Conservation (phyloP, 2,113 vertebrate species). For the Rattus rattus region DNA sequence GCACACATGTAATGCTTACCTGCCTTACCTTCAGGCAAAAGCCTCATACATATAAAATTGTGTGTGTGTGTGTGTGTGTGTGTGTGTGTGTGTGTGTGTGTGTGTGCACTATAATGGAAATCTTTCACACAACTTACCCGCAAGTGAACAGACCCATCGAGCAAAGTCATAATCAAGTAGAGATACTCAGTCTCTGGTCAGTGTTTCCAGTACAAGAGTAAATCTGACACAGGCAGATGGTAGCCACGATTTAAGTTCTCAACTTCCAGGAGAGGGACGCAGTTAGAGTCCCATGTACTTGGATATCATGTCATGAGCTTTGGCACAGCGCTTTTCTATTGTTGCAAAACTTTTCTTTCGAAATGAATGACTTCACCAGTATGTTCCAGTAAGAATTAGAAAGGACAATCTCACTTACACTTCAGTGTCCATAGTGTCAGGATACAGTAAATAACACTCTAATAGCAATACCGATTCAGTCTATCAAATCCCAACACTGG, state of each 20-base stretch:
- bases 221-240: slow-evolving; percentile 70
- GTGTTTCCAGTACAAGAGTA: slow-evolving; percentile 24
- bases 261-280: slow-evolving; percentile 37
- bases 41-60: background rate
- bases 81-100: too few species aligned
- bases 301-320: background rate
- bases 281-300: slow-evolving; percentile 18
- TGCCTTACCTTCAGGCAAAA: background rate
- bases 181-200: slow-evolving; percentile 31
- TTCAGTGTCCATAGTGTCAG: background rate
- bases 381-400: background rate
- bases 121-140: background rate
- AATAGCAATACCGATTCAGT: background rate
- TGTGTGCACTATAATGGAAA: slow-evolving; percentile 9
- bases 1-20: background rate
- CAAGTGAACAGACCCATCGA: background rate
- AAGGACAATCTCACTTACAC: background rate
- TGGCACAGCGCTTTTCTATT: background rate
- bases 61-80: background rate
- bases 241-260: slow-evolving; percentile 57
- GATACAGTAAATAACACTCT: background rate
- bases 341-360: background rate
- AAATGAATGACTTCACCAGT: background rate
- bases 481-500: background rate
- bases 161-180: slow-evolving; percentile 43